phyloP scores from a whole-genome alignment of 2,113 vertebrate species.

The Crocuta crocuta region DNA sequence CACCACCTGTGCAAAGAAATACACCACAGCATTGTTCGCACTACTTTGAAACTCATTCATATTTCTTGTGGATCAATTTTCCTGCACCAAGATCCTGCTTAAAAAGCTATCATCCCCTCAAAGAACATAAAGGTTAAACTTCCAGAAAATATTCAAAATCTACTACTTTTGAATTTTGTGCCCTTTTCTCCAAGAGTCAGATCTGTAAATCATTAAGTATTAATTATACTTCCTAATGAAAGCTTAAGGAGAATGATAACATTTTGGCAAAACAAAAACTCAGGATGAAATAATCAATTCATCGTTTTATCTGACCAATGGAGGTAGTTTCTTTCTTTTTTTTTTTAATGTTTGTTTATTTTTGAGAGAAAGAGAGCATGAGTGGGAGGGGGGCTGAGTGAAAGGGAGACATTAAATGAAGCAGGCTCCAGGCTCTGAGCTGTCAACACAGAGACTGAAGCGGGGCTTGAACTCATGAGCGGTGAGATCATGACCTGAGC shows the following conservation, averaged over 20 bases:
- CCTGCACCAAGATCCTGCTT: not conserved
- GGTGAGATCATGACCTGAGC: too few relatives aligned
- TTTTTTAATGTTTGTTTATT: too few relatives aligned
- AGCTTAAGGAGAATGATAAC: slow-evolving; percentile 24
- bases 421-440: too few relatives aligned
- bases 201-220: slow-evolving; percentile 42
- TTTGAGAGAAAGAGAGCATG: too few relatives aligned
- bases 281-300: not conserved
- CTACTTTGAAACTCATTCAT: not conserved
- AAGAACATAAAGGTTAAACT: not conserved
- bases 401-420: too few relatives aligned
- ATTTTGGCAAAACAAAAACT: slow-evolving; percentile 40
- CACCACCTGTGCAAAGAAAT: not conserved
- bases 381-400: too few relatives aligned
- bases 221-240: slow-evolving; percentile 33
- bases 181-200: not conserved
- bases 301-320: not conserved
- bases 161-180: slow-evolving; percentile 32
- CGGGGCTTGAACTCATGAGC: too few relatives aligned
- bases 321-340: not conserved
- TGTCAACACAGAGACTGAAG: too few relatives aligned
- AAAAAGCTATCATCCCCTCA: not conserved
- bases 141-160: slow-evolving; percentile 34
- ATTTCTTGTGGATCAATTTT: not conserved
- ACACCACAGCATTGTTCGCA: not conserved